Percentiles rank a stretch among this genome's conserved stretches.
phyloP scores from a whole-genome alignment of 2,797 vertebrate species.

The Chelonia mydas region DNA sequence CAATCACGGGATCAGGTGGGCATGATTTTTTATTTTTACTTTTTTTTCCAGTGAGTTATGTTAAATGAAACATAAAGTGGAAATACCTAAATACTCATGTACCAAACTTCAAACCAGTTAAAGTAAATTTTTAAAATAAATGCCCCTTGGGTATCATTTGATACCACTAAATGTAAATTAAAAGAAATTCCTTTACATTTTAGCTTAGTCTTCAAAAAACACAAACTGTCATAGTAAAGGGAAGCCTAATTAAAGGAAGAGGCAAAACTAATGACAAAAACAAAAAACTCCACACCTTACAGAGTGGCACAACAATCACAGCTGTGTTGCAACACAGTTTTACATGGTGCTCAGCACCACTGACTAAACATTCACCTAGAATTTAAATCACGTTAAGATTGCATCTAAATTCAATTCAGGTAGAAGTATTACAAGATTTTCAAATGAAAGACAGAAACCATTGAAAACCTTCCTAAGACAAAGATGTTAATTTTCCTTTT shows the following conservation, averaged over 20 bases:
- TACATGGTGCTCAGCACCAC: background rate
- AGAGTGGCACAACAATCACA: background rate
- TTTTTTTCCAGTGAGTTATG: background rate
- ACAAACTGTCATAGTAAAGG: background rate
- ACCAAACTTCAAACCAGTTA: background rate
- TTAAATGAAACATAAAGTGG: background rate
- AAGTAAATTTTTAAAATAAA: background rate
- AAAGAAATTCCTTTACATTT: background rate
- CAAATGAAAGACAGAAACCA: background rate
- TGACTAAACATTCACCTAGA: background rate
- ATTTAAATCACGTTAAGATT: background rate
- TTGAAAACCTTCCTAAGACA: background rate
- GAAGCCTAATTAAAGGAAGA: background rate
- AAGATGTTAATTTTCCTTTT: background rate
- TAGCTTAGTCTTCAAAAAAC: background rate
- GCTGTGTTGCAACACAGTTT: background rate
- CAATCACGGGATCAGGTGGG: background rate
- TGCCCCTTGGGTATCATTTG: background rate
- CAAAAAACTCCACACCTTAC: background rate
- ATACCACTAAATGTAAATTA: slow-evolving; percentile 9
- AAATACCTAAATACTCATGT: background rate
- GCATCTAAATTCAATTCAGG: background rate
- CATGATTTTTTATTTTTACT: background rate
- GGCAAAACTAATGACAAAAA: background rate
- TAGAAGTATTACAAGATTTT: background rate